Base-by-base conservation (phyloP, 2,888 invertebrate species). In the Cabera pusaria region DNA sequence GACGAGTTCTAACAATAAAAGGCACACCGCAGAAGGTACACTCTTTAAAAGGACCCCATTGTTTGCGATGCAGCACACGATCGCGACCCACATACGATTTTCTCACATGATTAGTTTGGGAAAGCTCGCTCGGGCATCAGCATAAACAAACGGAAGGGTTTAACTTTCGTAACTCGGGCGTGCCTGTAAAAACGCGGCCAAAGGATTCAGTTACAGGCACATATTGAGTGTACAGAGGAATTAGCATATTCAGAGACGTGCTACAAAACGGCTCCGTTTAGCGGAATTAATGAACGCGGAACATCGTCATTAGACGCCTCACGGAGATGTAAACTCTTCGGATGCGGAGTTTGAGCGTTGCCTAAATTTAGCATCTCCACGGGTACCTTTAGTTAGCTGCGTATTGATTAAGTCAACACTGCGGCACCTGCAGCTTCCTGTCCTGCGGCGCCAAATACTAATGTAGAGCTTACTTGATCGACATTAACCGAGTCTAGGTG, bases 161-260 rank as follows among this genome's bases (percentile, higher is more conserved):
- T 67, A 67, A 77, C 72, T 74, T 75, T 71, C 64, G 62, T 48
- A 59, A 62, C 56, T 60, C 63, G 52, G 49, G 59, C 58, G 57
- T 51, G 46, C 45, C 56, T 49, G 62, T 60, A 75, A 83, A 81
- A 81, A 79, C 68, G 74, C 66, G 67, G 64, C 57, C 64, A 68
- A 74, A 72, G 72, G 72, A 68, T 64, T 70, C 62, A 53, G 49
- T 60, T 64, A 73, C 77, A 72, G 58, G 70, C 69, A 60, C 66
- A 83, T 86, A 87, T 88, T 83, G 86, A 69, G 62, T 76, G 75
- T 78, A 73, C 75, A 66, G 70, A 71, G 63, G 70, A 76, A 88
- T 88, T 87, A 82, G 84, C 88, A 88, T 87, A n/a, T 72, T 82
- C 82, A 87, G 67, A 83, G 83, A 75, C 74, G 64, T 63, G 78